phyloP scores from a whole-genome alignment of 2,113 vertebrate species.

The Gorsachius goisagi region DNA sequence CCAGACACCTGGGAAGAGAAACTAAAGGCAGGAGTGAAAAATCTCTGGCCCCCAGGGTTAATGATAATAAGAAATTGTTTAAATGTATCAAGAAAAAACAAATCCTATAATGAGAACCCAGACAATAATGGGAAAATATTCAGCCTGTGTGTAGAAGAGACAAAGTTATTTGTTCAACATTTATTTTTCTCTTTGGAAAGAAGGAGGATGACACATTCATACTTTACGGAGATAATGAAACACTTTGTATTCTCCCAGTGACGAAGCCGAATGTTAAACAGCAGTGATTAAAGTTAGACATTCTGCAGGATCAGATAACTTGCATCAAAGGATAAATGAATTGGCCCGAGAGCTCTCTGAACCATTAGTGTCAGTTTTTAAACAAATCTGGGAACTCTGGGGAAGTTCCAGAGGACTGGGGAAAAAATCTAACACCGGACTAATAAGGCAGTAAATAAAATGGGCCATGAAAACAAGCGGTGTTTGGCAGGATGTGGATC shows the following conservation, averaged over 20 bases:
- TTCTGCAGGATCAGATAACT: constrained; percentile 65
- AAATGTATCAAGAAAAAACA: background rate
- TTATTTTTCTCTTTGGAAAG: constrained; percentile 34
- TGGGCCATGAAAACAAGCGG: background rate
- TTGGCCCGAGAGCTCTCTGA: constrained; percentile 25
- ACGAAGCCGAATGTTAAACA: background rate
- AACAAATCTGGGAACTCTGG: constrained; percentile 52
- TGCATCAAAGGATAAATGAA: constrained; percentile 61
- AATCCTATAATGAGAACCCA: background rate
- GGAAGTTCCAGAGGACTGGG: constrained; percentile 27
- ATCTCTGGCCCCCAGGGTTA: background rate
- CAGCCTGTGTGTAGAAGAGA: background rate
- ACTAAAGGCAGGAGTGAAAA: background rate
- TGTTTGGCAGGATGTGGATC: background rate
- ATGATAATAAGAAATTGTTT: background rate
- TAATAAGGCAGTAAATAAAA: constrained; percentile 33
- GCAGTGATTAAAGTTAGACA: constrained; percentile 49
- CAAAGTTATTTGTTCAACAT: background rate
- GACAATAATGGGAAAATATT: constrained; percentile 3
- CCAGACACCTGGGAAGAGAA: background rate
- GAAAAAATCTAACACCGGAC: background rate
- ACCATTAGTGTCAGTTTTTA: constrained; percentile 34
- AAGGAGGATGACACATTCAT: constrained; percentile 18
- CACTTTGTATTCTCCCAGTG: constrained; percentile 1
- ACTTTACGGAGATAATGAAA: constrained; percentile 28